Evolutionary conservation across 2,113 vertebrate species (phyloP).

Genomic region (Lethenteron camtschaticum): DNA sequence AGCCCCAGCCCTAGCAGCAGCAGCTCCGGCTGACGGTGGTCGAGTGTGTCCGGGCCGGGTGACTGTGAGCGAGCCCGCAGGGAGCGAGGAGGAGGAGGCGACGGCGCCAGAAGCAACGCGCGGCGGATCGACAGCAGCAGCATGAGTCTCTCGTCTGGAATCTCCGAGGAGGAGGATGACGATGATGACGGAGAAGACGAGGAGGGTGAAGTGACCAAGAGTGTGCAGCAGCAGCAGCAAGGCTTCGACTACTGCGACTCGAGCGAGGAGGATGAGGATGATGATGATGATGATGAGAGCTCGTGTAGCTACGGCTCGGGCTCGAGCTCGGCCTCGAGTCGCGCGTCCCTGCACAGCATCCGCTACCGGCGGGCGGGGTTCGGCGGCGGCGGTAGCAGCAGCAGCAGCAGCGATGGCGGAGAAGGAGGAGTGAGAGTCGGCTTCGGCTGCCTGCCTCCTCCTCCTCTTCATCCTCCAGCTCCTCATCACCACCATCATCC

Average conservation of each 20-base stretch:
- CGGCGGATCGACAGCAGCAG: neutral
- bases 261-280: slow-evolving; percentile 14
- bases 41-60: too few species aligned
- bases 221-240: slow-evolving; percentile 17
- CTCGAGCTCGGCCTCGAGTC: slow-evolving; percentile 22
- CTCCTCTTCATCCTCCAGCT: too few species aligned
- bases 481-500: too few species aligned
- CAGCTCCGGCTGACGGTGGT: too few species aligned
- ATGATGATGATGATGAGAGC: slow-evolving; percentile 18
- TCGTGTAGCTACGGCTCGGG: slow-evolving; percentile 20
- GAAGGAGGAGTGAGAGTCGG: too few species aligned
- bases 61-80: too few species aligned
- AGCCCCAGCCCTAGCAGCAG: too few species aligned
- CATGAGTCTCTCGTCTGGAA: too few species aligned
- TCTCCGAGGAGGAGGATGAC: too few species aligned
- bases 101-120: neutral
- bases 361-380: slow-evolving; percentile 12
- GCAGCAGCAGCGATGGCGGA: too few species aligned
- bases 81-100: neutral
- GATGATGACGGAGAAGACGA: slow-evolving; percentile 7
- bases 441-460: too few species aligned
- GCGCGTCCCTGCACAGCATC: slow-evolving; percentile 22
- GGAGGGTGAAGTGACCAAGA: slow-evolving; percentile 5
- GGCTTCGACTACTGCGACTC: slow-evolving; percentile 21
- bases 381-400: too few species aligned